phyloP scores from a whole-genome alignment of 2,888 invertebrate species.

The Lasioglossum pauxillum region DNA sequence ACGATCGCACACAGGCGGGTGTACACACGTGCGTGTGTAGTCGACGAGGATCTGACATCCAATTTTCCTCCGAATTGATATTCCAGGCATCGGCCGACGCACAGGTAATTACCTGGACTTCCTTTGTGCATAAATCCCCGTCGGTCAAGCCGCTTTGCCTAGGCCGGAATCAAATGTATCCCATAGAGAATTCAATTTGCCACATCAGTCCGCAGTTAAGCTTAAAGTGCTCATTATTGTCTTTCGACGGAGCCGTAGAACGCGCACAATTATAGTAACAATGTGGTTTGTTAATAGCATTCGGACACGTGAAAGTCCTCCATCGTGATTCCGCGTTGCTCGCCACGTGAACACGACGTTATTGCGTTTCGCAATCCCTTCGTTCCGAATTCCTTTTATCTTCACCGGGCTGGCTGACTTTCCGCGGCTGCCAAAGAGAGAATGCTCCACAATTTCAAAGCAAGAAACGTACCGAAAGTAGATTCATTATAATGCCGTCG shows the following conservation, averaged over 20 bases:
- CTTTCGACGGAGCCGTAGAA: conserved; percentile 24
- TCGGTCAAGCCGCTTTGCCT: conserved; percentile 58
- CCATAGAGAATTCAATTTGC: conserved; percentile 66
- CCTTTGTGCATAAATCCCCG: conserved; percentile 68
- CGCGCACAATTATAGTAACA: conserved; percentile 45
- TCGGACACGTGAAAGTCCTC: conserved; percentile 22
- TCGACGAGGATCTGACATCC: conserved; percentile 50
- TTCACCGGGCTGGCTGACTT: neutral
- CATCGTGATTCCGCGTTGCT: conserved; percentile 22
- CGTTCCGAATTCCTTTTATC: neutral
- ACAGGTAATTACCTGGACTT: conserved; percentile 66
- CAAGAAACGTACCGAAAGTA: neutral
- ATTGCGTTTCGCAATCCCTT: neutral
- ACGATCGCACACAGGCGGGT: neutral
- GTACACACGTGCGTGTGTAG: neutral
- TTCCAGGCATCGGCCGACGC: conserved; percentile 56
- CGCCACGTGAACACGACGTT: neutral
- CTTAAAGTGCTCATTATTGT: conserved; percentile 61
- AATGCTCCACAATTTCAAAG: neutral
- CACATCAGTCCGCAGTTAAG: conserved; percentile 56
- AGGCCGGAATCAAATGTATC: conserved; percentile 62
- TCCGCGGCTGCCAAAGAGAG: neutral
- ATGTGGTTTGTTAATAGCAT: conserved; percentile 41
- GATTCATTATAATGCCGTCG: neutral
- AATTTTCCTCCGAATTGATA: conserved; percentile 63